phyloP scores from a whole-genome alignment of 1,140 invertebrate species.

The Euwallacea similis region DNA sequence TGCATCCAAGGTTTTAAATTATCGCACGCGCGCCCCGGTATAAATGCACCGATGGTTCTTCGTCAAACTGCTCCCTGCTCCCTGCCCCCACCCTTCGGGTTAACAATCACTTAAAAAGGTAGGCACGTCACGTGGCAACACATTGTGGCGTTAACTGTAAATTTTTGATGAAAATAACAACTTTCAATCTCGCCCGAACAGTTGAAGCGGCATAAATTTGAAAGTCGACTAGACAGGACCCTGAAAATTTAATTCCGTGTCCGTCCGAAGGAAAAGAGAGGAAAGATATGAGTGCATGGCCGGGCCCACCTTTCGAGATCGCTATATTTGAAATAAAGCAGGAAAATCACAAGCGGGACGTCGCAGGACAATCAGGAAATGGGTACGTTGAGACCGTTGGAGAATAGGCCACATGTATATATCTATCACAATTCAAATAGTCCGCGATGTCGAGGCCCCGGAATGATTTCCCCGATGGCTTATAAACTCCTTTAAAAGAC shows the following conservation, averaged over 20 bases:
- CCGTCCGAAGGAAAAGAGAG: conserved; percentile 29
- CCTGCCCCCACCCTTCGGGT: too few species aligned
- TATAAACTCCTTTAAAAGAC: conserved; percentile 45
- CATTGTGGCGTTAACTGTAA: too few species aligned
- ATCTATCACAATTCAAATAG: conserved; percentile 47
- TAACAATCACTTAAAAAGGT: too few species aligned
- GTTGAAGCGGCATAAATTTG: conserved; percentile 30
- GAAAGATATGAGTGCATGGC: conserved; percentile 34
- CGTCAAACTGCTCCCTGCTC: too few species aligned
- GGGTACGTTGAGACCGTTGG: conserved; percentile 42
- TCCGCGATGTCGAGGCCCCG: conserved; percentile 38
- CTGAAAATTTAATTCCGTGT: conserved; percentile 37
- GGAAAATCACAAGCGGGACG: conserved; percentile 41
- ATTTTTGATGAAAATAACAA: too few species aligned
- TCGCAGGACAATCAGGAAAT: conserved; percentile 44
- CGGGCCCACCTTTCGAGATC: conserved; percentile 21
- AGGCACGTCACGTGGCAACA: too few species aligned
- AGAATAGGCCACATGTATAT: conserved; percentile 45
- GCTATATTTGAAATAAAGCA: conserved; percentile 39
- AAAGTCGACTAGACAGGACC: conserved; percentile 30
- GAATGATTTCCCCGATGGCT: conserved; percentile 46
- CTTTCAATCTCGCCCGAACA: conserved; percentile 18
- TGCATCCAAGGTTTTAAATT: not conserved
- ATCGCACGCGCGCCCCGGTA: not conserved
- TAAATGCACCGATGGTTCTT: too few species aligned